A percentile compares a stretch with the other conserved stretches of the same genome.
Conservation (phyloP, 2,888 invertebrate species). For the Lissocephala sabroskyi region DNA sequence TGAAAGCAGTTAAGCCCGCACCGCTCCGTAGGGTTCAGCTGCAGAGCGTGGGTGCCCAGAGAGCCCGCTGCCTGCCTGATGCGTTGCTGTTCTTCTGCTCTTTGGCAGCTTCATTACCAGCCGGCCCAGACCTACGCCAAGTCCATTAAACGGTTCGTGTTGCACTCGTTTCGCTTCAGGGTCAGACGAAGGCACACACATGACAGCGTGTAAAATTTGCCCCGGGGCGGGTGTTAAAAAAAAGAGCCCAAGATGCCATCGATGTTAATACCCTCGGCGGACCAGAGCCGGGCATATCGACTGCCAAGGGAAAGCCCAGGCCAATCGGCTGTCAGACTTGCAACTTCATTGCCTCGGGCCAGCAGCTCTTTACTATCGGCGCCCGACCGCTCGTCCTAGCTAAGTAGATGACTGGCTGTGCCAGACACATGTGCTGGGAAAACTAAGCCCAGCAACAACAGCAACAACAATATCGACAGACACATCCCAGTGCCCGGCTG, state of each 20-base stretch:
- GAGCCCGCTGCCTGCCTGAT: too few relatives aligned
- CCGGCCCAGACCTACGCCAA: constrained; percentile 29
- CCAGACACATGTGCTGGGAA: constrained; percentile 20
- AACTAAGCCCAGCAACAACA: constrained; percentile 5
- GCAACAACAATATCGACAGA: neutral
- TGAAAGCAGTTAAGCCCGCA: neutral
- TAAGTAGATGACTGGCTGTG: constrained; percentile 1
- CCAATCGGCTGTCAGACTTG: neutral
- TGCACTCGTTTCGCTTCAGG: constrained; percentile 48
- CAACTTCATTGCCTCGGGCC: too few relatives aligned
- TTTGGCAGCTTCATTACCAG: constrained; percentile 3
- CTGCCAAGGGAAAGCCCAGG: constrained; percentile 4
- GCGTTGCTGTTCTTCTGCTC: too few relatives aligned
- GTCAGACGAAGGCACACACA: constrained; percentile 27
- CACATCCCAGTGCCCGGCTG: neutral
- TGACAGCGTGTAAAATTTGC: constrained; percentile 50
- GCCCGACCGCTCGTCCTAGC: too few relatives aligned
- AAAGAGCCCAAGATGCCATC: neutral
- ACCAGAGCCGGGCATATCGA: neutral
- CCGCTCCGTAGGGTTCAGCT: neutral
- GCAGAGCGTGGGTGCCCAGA: constrained; percentile 4
- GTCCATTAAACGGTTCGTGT: constrained; percentile 60
- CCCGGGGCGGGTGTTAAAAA: constrained; percentile 40
- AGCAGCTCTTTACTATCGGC: too few relatives aligned
- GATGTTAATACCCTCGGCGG: neutral